These are phyloP conservation scores for Hypomecis punctinalis DNA, from an alignment of 2,888 invertebrate genomes.

Conservation along the genomic window DNA sequence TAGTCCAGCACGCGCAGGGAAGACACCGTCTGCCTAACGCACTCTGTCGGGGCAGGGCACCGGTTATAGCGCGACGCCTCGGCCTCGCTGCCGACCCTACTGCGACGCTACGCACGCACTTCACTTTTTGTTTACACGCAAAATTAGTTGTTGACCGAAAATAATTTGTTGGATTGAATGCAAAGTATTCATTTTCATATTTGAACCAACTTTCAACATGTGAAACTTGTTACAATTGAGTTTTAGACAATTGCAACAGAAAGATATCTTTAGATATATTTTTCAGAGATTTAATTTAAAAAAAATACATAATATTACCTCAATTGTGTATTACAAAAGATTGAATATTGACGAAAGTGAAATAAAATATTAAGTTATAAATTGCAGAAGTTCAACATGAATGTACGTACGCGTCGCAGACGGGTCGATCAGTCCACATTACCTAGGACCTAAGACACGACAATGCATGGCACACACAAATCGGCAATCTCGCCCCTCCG, in stretches of 20 bases:
- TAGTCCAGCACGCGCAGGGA: conserved; percentile 77
- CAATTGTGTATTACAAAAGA: too few species aligned
- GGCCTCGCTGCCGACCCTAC: not conserved
- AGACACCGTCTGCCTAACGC: conserved; percentile 77
- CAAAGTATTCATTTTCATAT: too few species aligned
- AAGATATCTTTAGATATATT: too few species aligned
- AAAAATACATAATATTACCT: too few species aligned
- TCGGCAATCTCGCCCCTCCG: conserved; percentile 56
- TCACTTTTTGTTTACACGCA: too few species aligned
- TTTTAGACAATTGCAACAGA: too few species aligned
- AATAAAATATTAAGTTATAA: not conserved
- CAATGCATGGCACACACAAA: conserved; percentile 69
- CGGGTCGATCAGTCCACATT: conserved; percentile 43
- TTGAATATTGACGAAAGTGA: too few species aligned
- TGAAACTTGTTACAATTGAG: too few species aligned
- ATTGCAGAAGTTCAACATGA: not conserved
- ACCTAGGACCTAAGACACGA: conserved; percentile 53
- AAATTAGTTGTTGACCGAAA: too few species aligned
- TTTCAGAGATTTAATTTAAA: too few species aligned
- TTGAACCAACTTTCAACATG: too few species aligned
- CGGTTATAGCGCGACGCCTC: not conserved
- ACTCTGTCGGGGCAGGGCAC: conserved; percentile 60
- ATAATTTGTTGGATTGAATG: too few species aligned
- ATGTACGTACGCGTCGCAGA: conserved; percentile 38
- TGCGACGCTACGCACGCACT: not conserved